These are phyloP conservation scores for Auanema freiburgensis DNA, from an alignment of 2,888 invertebrate species.

Conservation along the genomic window DNA sequence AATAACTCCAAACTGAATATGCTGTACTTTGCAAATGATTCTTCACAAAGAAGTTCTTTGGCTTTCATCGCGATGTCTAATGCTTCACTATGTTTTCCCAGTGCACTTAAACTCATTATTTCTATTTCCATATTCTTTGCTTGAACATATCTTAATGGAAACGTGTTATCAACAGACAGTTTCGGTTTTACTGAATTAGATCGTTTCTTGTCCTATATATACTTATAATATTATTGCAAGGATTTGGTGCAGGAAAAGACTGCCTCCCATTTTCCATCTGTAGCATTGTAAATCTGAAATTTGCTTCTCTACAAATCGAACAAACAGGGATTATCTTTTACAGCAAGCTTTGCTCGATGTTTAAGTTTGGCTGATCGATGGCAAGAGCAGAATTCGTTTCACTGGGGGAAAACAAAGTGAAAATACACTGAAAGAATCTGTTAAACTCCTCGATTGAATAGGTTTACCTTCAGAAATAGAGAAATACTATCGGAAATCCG, in stretches of 20 bases:
- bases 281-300: slow-evolving; percentile 25
- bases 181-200: slow-evolving; percentile 20
- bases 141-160: slow-evolving; percentile 28
- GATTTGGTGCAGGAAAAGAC: slow-evolving; percentile 27
- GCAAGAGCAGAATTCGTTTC: slow-evolving; percentile 40
- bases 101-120: slow-evolving; percentile 18
- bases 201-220: slow-evolving; percentile 26
- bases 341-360: slow-evolving; percentile 40
- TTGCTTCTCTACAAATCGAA: background rate
- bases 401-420: slow-evolving; percentile 48
- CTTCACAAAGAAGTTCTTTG: slow-evolving; percentile 6
- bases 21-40: background rate
- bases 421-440: slow-evolving; percentile 31
- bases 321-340: slow-evolving; percentile 20
- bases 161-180: background rate
- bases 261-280: slow-evolving; percentile 25
- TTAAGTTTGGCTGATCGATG: slow-evolving; percentile 34
- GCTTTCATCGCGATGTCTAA: slow-evolving; percentile 13
- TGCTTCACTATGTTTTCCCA: slow-evolving; percentile 17
- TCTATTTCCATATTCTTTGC: slow-evolving; percentile 37
- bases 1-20: background rate
- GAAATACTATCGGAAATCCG: slow-evolving; percentile 25
- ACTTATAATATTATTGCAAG: slow-evolving; percentile 15
- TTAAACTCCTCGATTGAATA: background rate
- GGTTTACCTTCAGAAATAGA: slow-evolving; percentile 29